phyloP scores from a whole-genome alignment of 2,113 vertebrate species.

The Synchiropus splendidus region DNA sequence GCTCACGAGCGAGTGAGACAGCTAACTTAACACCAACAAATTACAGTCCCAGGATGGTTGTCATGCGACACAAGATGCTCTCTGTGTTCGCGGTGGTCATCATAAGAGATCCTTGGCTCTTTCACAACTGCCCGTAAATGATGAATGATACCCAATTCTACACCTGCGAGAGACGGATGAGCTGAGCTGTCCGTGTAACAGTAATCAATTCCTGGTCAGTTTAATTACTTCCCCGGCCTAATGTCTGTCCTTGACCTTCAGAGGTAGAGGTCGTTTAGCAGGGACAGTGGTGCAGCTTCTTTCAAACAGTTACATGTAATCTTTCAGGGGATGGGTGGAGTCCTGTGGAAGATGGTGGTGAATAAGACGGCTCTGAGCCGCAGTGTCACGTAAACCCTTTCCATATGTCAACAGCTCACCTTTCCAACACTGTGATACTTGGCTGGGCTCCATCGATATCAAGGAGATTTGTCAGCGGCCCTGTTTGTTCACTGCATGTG shows the following conservation, averaged over 20 bases:
- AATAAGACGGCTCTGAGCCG: no score
- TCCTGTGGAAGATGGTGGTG: no score
- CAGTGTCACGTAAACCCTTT: no score
- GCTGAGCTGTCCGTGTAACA: slow-evolving; percentile 1
- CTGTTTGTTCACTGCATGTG: slow-evolving; percentile 44
- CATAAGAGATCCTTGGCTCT: slow-evolving; percentile 27
- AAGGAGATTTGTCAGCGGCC: slow-evolving; percentile 42
- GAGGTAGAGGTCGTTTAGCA: background rate
- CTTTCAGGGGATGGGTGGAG: background rate
- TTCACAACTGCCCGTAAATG: slow-evolving; percentile 16
- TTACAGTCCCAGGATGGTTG: no score
- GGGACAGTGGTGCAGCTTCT: background rate
- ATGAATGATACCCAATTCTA: slow-evolving; percentile 19
- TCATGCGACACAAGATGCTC: no score
- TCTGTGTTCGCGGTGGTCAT: background rate
- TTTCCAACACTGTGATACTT: slow-evolving; percentile 13
- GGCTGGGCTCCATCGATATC: slow-evolving; percentile 39
- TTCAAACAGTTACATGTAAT: no score
- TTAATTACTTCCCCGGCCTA: slow-evolving; percentile 7
- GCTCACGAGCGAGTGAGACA: background rate
- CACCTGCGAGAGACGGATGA: slow-evolving; percentile 7
- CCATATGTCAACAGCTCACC: no score
- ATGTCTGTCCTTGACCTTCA: slow-evolving; percentile 8
- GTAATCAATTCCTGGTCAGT: slow-evolving; percentile 6
- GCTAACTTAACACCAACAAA: background rate